Evolutionary conservation across 2,888 invertebrate species (phyloP), one percentile per base, ranked within the genome.

Genomic region (Tiliacea citrago): DNA sequence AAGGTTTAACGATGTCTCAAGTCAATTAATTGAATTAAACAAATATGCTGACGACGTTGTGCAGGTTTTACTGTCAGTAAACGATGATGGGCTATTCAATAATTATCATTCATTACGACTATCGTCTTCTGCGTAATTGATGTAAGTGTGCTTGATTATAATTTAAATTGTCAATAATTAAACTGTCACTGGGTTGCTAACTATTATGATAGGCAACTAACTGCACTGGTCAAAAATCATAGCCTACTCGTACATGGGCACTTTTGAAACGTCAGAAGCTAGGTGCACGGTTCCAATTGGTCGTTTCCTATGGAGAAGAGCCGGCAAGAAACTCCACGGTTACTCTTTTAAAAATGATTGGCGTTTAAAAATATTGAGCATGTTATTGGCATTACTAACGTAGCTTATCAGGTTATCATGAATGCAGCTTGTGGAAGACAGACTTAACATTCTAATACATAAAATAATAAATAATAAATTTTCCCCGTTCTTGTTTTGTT

Each of bases 1-100:
- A 68, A 71, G 68, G 68, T 60, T 70, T 80, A 45, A 55, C 45
- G 70, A 71, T 45, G 53, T 63, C 24, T 60, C 63, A 35, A 65
- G 39, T 6, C 79, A 81, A 75, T 71, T 71, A 75, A 49, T 75
- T 24, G n/a, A 70, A 58, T 75, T 58, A 63, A 58, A 70, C 53
- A 70, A 75, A 70, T 55, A 67, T 61, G 24, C 55, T 68, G 57
- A 45, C 24, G 51, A 35, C 6, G 47, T n/a, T 42, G 35, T 51
- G 13, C 55, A 42, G 58, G n/a, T 51, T 73, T 73, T 53, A 72
- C 65, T 66, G 53, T 42, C 49, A 51, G 57, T 66, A 49, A 79
- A 67, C 18, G 24, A 35, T 42, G 39, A 55, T 61, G 51, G 55
- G 65, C 35, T 49, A 45, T 66, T 73, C 49, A 67, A 39, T 57